Percentiles rank a stretch among this genome's conserved stretches.
phyloP scores from a whole-genome alignment of 2,797 vertebrate genomes.

The Esox lucius region DNA sequence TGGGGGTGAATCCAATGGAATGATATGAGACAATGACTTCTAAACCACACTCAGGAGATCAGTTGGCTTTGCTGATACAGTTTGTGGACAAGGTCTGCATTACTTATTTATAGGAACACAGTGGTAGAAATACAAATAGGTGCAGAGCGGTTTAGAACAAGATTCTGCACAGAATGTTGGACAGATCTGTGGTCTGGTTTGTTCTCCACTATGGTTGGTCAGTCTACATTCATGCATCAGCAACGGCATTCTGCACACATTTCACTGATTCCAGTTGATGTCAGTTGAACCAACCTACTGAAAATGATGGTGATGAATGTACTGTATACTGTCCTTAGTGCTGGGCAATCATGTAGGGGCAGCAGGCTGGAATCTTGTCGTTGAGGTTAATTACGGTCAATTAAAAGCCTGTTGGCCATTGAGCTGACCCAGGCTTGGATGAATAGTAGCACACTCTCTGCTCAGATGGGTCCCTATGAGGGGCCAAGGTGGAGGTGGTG shows the following conservation, averaged over 20 bases:
- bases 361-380: constrained; percentile 61
- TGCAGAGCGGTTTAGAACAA: constrained; percentile 33
- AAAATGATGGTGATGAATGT: constrained; percentile 36
- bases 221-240: constrained; percentile 43
- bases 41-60: constrained; percentile 25
- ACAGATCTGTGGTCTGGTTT: constrained; percentile 38
- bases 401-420: constrained; percentile 81
- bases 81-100: constrained; percentile 22
- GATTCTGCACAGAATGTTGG: constrained; percentile 29
- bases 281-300: constrained; percentile 15
- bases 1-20: constrained; percentile 5
- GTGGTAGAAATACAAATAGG: constrained; percentile 33
- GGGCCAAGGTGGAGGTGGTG: background rate
- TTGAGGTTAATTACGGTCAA: constrained; percentile 84
- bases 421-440: constrained; percentile 69
- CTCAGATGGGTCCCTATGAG: constrained; percentile 70
- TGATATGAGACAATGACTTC: constrained; percentile 23
- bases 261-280: constrained; percentile 27
- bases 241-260: constrained; percentile 33
- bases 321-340: constrained; percentile 40
- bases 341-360: constrained; percentile 59
- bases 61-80: constrained; percentile 30
- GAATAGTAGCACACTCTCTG: constrained; percentile 69
- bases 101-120: constrained; percentile 50
- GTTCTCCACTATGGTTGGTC: constrained; percentile 26